Conservation (phyloP, 2,113 vertebrate genomes). For the Hylia prasina region DNA sequence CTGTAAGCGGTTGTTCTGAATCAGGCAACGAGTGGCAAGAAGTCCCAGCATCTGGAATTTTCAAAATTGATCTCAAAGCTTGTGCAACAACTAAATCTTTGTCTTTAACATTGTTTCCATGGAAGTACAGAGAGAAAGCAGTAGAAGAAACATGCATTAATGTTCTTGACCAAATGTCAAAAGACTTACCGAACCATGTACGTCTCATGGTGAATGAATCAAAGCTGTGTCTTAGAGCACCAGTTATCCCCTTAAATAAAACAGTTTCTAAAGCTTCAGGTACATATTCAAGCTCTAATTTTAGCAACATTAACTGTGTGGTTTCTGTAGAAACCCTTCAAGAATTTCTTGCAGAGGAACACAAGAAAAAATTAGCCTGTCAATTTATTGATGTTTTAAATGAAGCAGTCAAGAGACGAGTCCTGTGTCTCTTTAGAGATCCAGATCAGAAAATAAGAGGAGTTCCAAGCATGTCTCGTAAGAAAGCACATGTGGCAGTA, state of each 20-base stretch:
- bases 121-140: constrained; percentile 60
- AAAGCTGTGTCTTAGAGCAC: constrained; percentile 67
- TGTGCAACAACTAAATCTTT: constrained; percentile 44
- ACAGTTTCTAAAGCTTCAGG: constrained; percentile 1
- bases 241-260: constrained; percentile 80
- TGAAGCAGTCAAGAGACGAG: constrained; percentile 78
- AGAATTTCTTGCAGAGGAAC: constrained; percentile 62
- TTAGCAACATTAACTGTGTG: background rate
- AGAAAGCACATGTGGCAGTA: constrained; percentile 76
- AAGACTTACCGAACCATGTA: constrained; percentile 65
- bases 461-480: background rate
- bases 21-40: constrained; percentile 76
- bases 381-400: constrained; percentile 79
- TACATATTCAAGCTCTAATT: background rate
- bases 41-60: constrained; percentile 87
- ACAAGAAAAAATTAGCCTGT: constrained; percentile 57
- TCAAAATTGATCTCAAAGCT: constrained; percentile 80
- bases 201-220: constrained; percentile 56
- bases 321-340: constrained; percentile 65
- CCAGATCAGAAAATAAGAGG: background rate
- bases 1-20: constrained; percentile 69
- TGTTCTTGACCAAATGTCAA: constrained; percentile 23
- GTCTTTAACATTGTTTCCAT: constrained; percentile 79
- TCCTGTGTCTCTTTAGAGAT: constrained; percentile 69
- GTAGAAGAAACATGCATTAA: background rate